Evolutionary conservation across 2,888 invertebrate species (phyloP), one percentile per base, ranked within the genome.

Genomic region (Nomada flava): DNA sequence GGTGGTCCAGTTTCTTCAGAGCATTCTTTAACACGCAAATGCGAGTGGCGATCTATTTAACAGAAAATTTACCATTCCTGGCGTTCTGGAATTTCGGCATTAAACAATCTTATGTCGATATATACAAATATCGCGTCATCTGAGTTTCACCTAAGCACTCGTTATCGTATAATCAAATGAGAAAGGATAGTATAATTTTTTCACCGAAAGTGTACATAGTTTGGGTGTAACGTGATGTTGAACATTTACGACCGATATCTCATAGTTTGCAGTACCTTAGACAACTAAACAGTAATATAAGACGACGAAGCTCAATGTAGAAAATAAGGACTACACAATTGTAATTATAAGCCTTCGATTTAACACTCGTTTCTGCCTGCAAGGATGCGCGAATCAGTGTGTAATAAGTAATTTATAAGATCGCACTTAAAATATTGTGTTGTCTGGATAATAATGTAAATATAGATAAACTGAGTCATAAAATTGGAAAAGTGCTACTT

Each of bases 61-160:
- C 96, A 92, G 95, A 95, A 85, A 95, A 96, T 72, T 96, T 95
- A 89, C 97, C 97, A 0, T 96, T 96, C 86, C 88, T 97, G 60
- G 96, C 96, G 0, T 96, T 96, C 92, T 95, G 95, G 89, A 94
- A 94, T 55, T 97, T 95, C 90, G 97, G 97, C 7, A 91, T 95
- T 4, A 94, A 94, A 81, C 92, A 95, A n/a, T 95, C 96, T 0
- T 94, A 95, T 68, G 95, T 96, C 0, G 94, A 96, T 70, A 95
- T 96, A 68, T 92, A 91, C 79, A 79, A 70, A 44, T 64, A 86
- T n/a, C 75, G 29, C n/a, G 52, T 78, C 7, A 42, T 73, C 5
- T 76, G 47, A 86, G 1, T 44, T 10, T 7, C 23, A 18, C 44
- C 13, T 0, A 42, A 1, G 15, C 18, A 29, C 15, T 0, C 42